A percentile compares a stretch with the other conserved stretches of the same genome.
Evolutionary conservation across 2,113 vertebrate genomes (phyloP).

Genomic region (Pongo abelii): DNA sequence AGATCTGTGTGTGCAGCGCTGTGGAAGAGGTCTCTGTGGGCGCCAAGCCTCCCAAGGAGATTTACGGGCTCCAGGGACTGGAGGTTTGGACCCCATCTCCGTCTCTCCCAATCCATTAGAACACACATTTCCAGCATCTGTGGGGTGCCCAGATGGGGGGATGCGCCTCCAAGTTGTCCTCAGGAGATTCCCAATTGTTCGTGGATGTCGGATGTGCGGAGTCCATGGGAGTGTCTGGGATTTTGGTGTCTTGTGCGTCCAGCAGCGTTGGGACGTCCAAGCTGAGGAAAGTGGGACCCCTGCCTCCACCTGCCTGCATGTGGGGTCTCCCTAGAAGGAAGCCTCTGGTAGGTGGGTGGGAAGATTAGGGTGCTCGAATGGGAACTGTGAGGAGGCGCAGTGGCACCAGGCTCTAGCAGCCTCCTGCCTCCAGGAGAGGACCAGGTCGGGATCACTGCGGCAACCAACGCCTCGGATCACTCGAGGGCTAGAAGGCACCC

Average conservation of each 20-base stretch:
- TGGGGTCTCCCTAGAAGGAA: neutral
- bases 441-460: neutral
- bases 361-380: neutral
- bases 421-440: neutral
- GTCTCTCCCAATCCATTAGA: too few relatives aligned
- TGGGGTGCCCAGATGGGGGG: neutral
- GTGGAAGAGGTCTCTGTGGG: too few relatives aligned
- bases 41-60: too few relatives aligned
- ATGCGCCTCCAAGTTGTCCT: neutral
- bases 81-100: too few relatives aligned
- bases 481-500: neutral
- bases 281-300: neutral
- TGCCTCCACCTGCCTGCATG: neutral
- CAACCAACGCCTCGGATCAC: fast-evolving
- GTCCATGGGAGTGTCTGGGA: neutral
- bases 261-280: neutral
- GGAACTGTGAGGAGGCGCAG: fast-evolving
- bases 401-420: too few relatives aligned
- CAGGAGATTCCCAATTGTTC: neutral
- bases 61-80: too few relatives aligned
- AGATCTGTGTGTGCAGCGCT: too few relatives aligned
- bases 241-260: neutral
- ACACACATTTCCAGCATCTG: constrained; percentile 25
- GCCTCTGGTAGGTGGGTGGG: neutral
- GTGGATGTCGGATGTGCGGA: neutral